These are phyloP conservation scores for Calonectris borealis DNA, from an alignment of 2,113 vertebrate genomes.

Conservation along the genomic window DNA sequence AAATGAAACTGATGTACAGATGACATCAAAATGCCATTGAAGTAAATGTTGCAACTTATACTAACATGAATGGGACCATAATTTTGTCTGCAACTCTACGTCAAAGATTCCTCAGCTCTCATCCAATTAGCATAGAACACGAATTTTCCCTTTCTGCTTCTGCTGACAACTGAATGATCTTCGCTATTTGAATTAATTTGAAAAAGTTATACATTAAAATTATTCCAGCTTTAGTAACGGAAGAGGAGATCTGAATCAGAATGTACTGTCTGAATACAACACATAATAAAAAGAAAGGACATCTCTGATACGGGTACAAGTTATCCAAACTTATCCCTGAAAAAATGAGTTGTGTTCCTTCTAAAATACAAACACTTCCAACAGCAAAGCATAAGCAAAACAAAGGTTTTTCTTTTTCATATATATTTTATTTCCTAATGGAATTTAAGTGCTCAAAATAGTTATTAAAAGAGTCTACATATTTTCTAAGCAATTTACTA, in stretches of 20 bases:
- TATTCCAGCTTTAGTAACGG: background rate
- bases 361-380: background rate
- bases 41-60: background rate
- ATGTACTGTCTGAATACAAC: background rate
- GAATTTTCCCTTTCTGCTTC: background rate
- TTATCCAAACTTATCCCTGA: background rate
- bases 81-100: background rate
- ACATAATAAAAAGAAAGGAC: background rate
- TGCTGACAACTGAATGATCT: slow-evolving; percentile 30
- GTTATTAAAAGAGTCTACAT: background rate
- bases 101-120: background rate
- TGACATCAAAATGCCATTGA: background rate
- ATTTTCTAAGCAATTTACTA: background rate
- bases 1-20: background rate
- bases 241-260: background rate
- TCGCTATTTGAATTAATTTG: background rate
- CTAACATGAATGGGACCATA: background rate
- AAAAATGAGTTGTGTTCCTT: background rate
- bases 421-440: background rate
- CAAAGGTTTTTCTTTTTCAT: background rate
- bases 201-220: background rate
- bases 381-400: background rate
- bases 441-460: background rate
- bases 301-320: background rate
- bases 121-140: background rate